Conservation (phyloP, 2,113 vertebrate species). For the Hemiscyllium ocellatum region DNA sequence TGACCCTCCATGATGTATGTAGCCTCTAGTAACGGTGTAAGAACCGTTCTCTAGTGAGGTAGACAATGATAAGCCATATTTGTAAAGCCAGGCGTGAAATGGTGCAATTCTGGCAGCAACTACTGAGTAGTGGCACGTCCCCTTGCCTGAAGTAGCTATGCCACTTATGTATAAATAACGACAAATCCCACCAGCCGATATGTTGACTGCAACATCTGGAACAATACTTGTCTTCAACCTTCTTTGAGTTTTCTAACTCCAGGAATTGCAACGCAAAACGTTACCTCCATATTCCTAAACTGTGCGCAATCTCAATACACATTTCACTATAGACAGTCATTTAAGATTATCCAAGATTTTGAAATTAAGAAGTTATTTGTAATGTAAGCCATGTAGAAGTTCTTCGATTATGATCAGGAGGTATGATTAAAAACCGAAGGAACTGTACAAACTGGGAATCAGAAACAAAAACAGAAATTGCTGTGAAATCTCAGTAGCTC, state of each 20-base stretch:
- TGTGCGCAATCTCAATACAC: neutral
- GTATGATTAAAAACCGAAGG: neutral
- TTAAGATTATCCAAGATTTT: neutral
- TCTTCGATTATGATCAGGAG: neutral
- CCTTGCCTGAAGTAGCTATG: neutral
- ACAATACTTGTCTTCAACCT: neutral
- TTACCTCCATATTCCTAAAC: neutral
- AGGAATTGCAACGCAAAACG: neutral
- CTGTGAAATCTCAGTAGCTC: no score
- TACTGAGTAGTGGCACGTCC: neutral
- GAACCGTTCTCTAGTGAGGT: neutral
- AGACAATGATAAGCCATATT: neutral
- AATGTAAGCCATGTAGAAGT: no score
- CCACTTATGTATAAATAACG: neutral
- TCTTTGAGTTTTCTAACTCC: neutral
- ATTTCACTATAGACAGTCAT: neutral
- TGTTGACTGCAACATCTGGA: neutral
- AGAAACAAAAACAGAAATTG: no score
- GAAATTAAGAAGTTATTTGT: neutral
- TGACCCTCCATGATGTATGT: neutral
- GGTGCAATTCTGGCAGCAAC: neutral
- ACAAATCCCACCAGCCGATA: neutral
- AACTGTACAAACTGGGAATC: no score
- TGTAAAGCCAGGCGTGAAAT: neutral
- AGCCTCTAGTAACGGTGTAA: neutral